Conservation (phyloP, 2,888 invertebrate genomes). For the Melanotus villosus region DNA sequence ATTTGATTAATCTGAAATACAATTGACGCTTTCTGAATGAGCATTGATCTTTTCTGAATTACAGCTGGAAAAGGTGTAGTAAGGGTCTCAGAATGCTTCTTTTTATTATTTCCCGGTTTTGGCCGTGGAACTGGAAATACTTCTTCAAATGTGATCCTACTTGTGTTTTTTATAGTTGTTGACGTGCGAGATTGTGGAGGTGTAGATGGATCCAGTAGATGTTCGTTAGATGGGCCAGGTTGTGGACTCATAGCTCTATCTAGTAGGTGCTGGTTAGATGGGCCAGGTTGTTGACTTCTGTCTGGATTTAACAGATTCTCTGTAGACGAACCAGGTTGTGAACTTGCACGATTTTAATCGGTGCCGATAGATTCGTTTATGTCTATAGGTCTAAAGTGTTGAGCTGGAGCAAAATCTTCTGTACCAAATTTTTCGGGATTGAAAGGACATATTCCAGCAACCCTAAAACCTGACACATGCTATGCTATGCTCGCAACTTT, state of each 20-base stretch:
- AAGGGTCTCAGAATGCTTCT: conserved; percentile 38
- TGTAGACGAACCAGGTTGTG: neutral
- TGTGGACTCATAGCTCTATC: neutral
- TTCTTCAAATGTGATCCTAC: neutral
- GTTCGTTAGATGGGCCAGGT: too few relatives aligned
- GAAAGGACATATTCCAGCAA: conserved; percentile 38
- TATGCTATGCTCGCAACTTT: conserved; percentile 37
- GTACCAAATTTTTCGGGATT: conserved; percentile 39
- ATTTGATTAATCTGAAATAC: too few relatives aligned
- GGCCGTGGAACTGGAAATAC: neutral
- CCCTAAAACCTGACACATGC: conserved; percentile 42
- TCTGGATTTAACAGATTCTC: neutral
- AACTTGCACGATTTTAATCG: neutral
- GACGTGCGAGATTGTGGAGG: neutral
- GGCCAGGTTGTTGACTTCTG: too few relatives aligned
- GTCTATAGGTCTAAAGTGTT: neutral
- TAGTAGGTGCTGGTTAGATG: neutral
- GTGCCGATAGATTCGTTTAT: neutral
- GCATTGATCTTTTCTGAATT: too few relatives aligned
- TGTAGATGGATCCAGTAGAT: too few relatives aligned
- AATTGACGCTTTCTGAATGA: too few relatives aligned
- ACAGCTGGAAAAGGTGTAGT: too few relatives aligned
- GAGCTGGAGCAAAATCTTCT: conserved; percentile 36
- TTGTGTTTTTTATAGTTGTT: neutral
- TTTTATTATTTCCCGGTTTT: neutral